Evolutionary conservation across 2,113 vertebrate species (phyloP).

Genomic region (Pelvicachromis taeniatus): DNA sequence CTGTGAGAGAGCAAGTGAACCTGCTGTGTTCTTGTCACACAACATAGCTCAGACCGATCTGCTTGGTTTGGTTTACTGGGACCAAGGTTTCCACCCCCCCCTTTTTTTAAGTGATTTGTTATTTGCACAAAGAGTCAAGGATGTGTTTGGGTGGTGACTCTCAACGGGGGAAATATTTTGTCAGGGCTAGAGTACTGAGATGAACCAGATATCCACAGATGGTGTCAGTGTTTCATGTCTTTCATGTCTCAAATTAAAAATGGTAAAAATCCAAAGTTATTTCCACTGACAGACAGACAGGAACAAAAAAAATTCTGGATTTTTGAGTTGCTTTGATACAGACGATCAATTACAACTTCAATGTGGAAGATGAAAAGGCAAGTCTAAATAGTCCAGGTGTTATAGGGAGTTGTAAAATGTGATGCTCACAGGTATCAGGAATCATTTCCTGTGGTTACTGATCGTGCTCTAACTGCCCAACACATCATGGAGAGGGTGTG

Average conservation of each 20-base stretch:
- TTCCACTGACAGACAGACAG: not conserved
- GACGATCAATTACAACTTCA: not conserved
- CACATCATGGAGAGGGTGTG: not conserved
- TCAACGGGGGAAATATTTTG: slow-evolving; percentile 35
- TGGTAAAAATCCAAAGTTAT: not conserved
- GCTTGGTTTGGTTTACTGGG: not conserved
- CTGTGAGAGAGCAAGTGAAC: slow-evolving; percentile 40
- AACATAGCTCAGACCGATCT: not conserved
- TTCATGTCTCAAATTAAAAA: slow-evolving; percentile 1
- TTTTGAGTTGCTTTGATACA: not conserved
- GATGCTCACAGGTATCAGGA: not conserved
- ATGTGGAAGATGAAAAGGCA: not conserved
- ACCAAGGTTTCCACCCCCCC: not conserved
- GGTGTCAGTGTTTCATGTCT: not conserved
- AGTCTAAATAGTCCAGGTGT: not conserved
- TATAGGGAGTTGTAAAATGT: not conserved
- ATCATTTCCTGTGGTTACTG: not conserved
- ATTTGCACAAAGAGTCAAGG: not conserved
- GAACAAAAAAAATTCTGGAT: not conserved
- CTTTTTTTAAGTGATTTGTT: not conserved
- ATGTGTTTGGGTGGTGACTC: slow-evolving; percentile 14
- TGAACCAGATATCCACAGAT: not conserved
- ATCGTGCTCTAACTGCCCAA: not conserved
- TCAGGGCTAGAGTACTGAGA: slow-evolving; percentile 21
- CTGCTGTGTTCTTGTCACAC: slow-evolving; percentile 49